These are phyloP conservation scores for Orgyia antiqua DNA, from an alignment of 2,888 invertebrate genomes.

Conservation along the genomic window DNA sequence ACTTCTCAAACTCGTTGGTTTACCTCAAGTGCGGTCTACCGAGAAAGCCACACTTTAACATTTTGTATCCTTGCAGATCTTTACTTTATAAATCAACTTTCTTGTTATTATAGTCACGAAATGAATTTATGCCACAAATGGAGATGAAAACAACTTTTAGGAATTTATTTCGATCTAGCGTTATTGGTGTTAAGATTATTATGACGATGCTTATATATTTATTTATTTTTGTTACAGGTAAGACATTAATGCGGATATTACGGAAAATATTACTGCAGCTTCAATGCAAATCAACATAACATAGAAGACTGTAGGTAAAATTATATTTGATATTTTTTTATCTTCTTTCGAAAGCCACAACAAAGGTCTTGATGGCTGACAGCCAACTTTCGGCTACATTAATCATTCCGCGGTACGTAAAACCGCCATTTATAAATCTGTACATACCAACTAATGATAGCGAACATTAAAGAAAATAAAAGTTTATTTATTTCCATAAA, in stretches of 20 bases:
- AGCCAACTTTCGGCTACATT: constrained; percentile 54
- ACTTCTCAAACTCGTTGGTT: constrained; percentile 48
- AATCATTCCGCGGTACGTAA: constrained; percentile 54
- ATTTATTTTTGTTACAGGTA: constrained; percentile 51
- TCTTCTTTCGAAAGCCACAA: constrained; percentile 43
- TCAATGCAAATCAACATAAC: constrained; percentile 1
- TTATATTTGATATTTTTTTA: constrained; percentile 30
- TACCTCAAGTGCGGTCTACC: constrained; percentile 55
- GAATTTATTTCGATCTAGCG: too few relatives aligned
- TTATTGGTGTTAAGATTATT: too few relatives aligned
- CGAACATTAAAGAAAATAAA: constrained; percentile 30
- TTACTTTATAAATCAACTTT: constrained; percentile 45
- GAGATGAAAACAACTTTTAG: constrained; percentile 2
- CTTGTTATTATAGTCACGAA: constrained; percentile 35
- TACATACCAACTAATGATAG: constrained; percentile 36
- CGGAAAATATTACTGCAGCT: neutral
- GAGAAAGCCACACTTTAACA: constrained; percentile 52
- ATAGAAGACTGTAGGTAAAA: constrained; percentile 9
- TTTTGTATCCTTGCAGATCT: constrained; percentile 48
- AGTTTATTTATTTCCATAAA: constrained; percentile 19
- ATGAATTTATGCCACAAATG: constrained; percentile 22
- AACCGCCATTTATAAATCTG: constrained; percentile 48
- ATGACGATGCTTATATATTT: constrained; percentile 6
- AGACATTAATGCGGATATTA: constrained; percentile 12
- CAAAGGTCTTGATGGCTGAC: constrained; percentile 48